Base-by-base conservation (phyloP, 1,140 invertebrate genomes). In the Macrotrachela quadricornifera region DNA sequence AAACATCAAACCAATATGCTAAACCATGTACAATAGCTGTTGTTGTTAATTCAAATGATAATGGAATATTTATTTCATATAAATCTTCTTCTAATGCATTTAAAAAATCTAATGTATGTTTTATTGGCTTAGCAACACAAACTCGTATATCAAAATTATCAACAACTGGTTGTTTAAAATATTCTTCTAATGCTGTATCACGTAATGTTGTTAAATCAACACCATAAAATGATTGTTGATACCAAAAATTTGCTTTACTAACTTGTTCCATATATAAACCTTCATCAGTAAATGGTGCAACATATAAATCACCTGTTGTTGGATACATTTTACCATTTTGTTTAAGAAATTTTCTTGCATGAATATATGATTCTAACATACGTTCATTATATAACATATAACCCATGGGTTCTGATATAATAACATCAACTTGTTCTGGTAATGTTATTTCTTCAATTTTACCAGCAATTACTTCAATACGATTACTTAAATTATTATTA, bases 1-100 rank as follows among this genome's bases (percentile, higher is more conserved):
- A 82, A n/a, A 96, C 92, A 73, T 99, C 92, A 71, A 99, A 99
- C 92, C 92, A 99, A 72, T 97, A 96, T 16, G 92, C 92, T 54
- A 99, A 71, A 10, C 92, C 92, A 65, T 99, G 92, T 57, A 94
- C 82, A 54, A 87, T 86, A 46, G 86, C 88, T 17, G 88, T 82
- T 67, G 92, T 83, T 59, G 85, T 74, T 57, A 92, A 77, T 61
- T 82, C 81, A 74, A 92, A 96, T 68, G 85, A 81, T 36, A 97
- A 76, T 54, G 91, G 88, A 63, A 97, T 87, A 67, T 90, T 79
- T 70, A 99, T 94, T 63, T 79, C 78, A 71, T 96, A 86, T 59
- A 97, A 75, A 70, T 95, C 88, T 62, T 80, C 80, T 75, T 96
- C 92, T 61, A 85, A 76, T 38, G 88, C 85, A 59, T 79, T 79